Percentiles rank a stretch among this genome's conserved stretches.
phyloP scores from a whole-genome alignment of 1,140 invertebrate species.

The Thaumatotibia leucotreta region DNA sequence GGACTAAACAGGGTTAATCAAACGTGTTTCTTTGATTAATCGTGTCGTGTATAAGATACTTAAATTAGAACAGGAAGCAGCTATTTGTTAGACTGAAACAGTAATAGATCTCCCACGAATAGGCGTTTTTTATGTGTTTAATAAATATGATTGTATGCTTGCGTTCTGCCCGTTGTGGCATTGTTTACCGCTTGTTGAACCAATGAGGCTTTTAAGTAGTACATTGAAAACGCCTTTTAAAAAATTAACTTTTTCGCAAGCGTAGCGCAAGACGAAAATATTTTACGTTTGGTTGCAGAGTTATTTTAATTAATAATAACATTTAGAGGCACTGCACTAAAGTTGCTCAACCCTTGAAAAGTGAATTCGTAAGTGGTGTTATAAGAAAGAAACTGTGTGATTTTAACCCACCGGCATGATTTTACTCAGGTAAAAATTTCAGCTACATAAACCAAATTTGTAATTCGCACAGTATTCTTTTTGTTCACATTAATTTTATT shows the following conservation, averaged over 20 bases:
- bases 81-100: too few species aligned
- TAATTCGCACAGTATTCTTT: background rate
- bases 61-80: too few species aligned
- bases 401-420: constrained; percentile 60
- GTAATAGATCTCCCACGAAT: too few species aligned
- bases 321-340: background rate
- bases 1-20: too few species aligned
- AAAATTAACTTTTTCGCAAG: background rate
- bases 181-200: too few species aligned
- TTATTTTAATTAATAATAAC: background rate
- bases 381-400: constrained; percentile 14
- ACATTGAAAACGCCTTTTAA: too few species aligned
- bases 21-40: too few species aligned
- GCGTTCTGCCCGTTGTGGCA: too few species aligned
- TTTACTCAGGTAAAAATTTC: constrained; percentile 49
- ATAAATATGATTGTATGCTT: too few species aligned
- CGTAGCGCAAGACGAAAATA: background rate
- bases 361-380: background rate
- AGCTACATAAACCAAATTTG: background rate
- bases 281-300: background rate
- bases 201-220: too few species aligned
- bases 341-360: background rate
- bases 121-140: too few species aligned
- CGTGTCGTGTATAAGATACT: too few species aligned
- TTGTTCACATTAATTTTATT: background rate